phyloP scores from a whole-genome alignment of 1,140 invertebrate species.

The Zaprionus lachaisei region DNA sequence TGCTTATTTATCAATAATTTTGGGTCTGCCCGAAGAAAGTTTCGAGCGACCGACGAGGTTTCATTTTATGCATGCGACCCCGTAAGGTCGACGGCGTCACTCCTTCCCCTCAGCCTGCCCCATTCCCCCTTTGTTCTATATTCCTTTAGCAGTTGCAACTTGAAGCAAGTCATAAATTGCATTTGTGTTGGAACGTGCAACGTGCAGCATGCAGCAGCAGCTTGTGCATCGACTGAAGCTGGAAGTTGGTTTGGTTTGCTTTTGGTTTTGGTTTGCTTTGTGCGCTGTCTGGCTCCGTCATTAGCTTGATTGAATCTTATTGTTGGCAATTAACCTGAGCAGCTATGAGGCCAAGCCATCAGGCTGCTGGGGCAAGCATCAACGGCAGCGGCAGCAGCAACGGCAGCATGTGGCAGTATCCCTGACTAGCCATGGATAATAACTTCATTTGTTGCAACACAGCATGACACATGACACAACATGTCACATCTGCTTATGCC shows the following conservation, averaged over 20 bases:
- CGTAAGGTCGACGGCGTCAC: conserved; percentile 50
- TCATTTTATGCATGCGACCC: conserved; percentile 75
- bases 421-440: conserved; percentile 46
- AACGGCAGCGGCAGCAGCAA: conserved; percentile 35
- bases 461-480: conserved; percentile 67
- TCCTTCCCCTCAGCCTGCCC: neutral
- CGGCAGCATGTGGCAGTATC: conserved; percentile 20
- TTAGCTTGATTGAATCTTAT: conserved; percentile 84
- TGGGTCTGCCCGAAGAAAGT: conserved; percentile 55
- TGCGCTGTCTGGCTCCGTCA: conserved; percentile 56
- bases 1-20: conserved; percentile 48
- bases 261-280: conserved; percentile 28
- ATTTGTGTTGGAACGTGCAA: conserved; percentile 52
- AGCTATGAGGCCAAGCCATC: conserved; percentile 54
- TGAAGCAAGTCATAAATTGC: conserved; percentile 68
- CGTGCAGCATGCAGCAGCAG: conserved; percentile 15
- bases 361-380: conserved; percentile 40
- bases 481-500: conserved; percentile 66
- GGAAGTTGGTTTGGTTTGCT: conserved; percentile 24
- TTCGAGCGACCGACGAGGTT: conserved; percentile 34
- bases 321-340: conserved; percentile 80
- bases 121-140: neutral
- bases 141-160: conserved; percentile 19
- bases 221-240: conserved; percentile 24
- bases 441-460: conserved; percentile 71